Base-by-base conservation (phyloP, 1,140 invertebrate species). In the Caenorhabditis inopinata region DNA sequence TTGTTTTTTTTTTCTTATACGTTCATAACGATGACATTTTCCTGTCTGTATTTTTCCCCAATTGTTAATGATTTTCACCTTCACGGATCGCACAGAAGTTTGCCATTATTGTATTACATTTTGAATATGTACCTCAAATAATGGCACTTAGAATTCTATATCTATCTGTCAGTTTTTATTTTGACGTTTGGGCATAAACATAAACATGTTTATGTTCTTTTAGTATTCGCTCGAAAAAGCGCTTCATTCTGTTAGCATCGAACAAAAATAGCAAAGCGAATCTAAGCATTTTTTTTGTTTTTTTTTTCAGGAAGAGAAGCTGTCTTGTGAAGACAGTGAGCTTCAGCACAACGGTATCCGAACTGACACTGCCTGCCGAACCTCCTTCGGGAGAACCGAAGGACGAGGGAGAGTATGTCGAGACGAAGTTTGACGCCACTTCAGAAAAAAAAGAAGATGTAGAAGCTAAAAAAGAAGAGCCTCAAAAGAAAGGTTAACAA, bases 321-420 rank as follows among this genome's bases (percentile, higher is more conserved):
- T 68, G 16, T 38, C 32, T 68, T 42, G 58, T 68, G 32, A 68
- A 68, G n/a, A 68, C 58, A 18, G 58, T 68, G 5, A 68, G 58
- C 58, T 68, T 68, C 32, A 68, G 58, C n/a, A 38, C 58, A 38
- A 68, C 58, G n/a, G 58, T 68, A 9, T 68, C 58, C 12, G 58
- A 68, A 12, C n/a, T 68, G n/a, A 38, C 23, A 0, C 23, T 68
- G 32, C 58, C 58, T 11, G 58, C 21, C 3, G 48, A 51, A 21
- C 48, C 48, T 51, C n/a, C 58, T 5, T 16, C 14, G 5, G 32
- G 14, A n/a, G n/a, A 16, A 16, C 58, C 25, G 16, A 68, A 68
- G n/a, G 32, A 68, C 11, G 16, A 14, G 11, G 32, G 58, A 11
- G 58, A 68, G n/a, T 68, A 68, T 21, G 58, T 68, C 0, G 58